These are phyloP conservation scores for Nasonia giraulti DNA, from an alignment of 1,140 invertebrate genomes.

Conservation along the genomic window DNA sequence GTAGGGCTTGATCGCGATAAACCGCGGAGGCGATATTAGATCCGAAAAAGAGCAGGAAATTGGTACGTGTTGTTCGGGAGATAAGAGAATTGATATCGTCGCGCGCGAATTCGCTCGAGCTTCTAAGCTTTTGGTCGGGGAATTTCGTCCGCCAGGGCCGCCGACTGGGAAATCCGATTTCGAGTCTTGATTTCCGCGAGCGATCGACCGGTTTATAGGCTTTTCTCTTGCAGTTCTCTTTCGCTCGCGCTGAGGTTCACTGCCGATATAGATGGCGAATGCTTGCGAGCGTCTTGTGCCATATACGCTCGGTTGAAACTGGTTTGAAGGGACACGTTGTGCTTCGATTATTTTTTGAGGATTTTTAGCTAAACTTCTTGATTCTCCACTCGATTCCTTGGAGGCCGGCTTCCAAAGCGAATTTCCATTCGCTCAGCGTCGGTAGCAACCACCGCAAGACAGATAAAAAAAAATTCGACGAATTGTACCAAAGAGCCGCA, in stretches of 20 bases:
- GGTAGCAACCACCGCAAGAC: neutral
- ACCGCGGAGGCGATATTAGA: neutral
- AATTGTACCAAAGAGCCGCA: neutral
- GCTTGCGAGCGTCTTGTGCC: neutral
- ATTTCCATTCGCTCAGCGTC: neutral
- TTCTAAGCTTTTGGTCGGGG: neutral
- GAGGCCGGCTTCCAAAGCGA: neutral
- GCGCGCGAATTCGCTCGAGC: neutral
- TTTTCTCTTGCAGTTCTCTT: neutral
- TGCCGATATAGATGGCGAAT: neutral
- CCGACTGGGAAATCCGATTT: slow-evolving; percentile 8
- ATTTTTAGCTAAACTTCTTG: too few relatives aligned
- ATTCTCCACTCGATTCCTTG: too few relatives aligned
- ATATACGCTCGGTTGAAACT: neutral
- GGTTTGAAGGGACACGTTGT: too few relatives aligned
- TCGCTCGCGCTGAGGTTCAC: neutral
- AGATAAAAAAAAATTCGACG: neutral
- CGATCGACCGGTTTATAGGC: slow-evolving; percentile 18
- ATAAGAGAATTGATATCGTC: slow-evolving; percentile 4
- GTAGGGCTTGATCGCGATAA: neutral
- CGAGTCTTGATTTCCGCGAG: slow-evolving; percentile 11
- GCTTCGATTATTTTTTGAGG: too few relatives aligned
- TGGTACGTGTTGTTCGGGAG: neutral
- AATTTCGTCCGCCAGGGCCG: neutral
- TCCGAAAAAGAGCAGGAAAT: neutral